A percentile compares a stretch with the other conserved stretches of the same genome.
Conservation (phyloP, 2,888 invertebrate species). For the Heteropelma amictum region DNA sequence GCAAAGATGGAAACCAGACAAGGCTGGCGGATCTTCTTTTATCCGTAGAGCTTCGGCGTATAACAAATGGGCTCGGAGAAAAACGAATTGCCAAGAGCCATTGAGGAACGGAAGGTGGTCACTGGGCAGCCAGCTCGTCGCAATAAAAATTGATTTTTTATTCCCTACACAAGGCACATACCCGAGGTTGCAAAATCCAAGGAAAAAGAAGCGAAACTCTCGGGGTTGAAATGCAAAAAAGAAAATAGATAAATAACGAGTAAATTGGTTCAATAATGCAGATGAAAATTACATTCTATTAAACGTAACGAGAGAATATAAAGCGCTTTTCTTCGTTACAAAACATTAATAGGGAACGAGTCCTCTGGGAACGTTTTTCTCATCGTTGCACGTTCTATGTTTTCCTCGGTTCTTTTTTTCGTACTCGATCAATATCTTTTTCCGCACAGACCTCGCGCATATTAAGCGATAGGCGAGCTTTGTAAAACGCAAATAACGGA, state of each 20-base stretch:
- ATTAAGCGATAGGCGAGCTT: neutral
- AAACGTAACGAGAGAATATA: neutral
- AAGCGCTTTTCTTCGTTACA: neutral
- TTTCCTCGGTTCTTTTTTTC: too few relatives aligned
- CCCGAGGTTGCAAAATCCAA: neutral
- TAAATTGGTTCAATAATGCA: neutral
- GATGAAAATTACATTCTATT: neutral
- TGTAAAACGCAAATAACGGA: neutral
- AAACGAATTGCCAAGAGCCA: constrained; percentile 45
- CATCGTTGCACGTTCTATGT: too few relatives aligned
- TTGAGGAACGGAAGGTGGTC: constrained; percentile 47
- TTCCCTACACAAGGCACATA: neutral
- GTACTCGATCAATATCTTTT: too few relatives aligned
- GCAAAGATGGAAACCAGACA: constrained; percentile 23
- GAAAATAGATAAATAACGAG: constrained; percentile 6
- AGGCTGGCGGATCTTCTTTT: constrained; percentile 19
- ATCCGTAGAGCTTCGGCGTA: constrained; percentile 15
- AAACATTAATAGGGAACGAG: neutral
- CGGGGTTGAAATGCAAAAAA: neutral
- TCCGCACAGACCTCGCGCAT: too few relatives aligned
- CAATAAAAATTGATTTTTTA: constrained; percentile 52
- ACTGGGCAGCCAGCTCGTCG: constrained; percentile 35
- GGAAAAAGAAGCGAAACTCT: constrained; percentile 2
- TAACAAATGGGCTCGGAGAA: constrained; percentile 48
- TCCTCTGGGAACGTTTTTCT: too few relatives aligned